Evolutionary conservation across 2,888 invertebrate genomes (phyloP).

Genomic region (Lithosia quadra): DNA sequence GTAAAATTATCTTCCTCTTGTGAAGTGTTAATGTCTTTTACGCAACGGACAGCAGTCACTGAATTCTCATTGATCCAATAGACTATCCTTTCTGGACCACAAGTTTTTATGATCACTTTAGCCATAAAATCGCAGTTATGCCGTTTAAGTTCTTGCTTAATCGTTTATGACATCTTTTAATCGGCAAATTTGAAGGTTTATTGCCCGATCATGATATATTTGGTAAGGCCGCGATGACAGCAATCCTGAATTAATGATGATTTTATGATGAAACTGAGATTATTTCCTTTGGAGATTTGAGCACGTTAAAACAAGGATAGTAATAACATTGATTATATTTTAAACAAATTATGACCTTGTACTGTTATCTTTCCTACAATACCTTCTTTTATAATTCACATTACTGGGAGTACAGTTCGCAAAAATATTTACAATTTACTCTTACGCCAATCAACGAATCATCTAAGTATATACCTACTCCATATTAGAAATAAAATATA

Average conservation of each 20-base stretch:
- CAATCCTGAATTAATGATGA: conserved; percentile 4
- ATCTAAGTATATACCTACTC: too few relatives aligned
- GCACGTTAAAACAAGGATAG: too few relatives aligned
- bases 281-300: too few relatives aligned
- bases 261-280: conserved; percentile 3
- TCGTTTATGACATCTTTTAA: conserved; percentile 24
- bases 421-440: too few relatives aligned
- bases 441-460: too few relatives aligned
- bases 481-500: too few relatives aligned
- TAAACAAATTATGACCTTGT: too few relatives aligned
- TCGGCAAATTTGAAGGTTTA: conserved; percentile 25
- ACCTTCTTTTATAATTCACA: too few relatives aligned
- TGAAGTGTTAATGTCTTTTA: neutral
- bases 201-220: conserved; percentile 11
- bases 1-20: neutral
- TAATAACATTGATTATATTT: too few relatives aligned
- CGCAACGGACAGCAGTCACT: neutral
- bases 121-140: conserved; percentile 16
- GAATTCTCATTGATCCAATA: neutral
- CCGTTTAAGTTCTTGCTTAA: conserved; percentile 17
- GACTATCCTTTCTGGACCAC: conserved; percentile 1
- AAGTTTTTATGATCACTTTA: conserved; percentile 21
- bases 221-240: conserved; percentile 10
- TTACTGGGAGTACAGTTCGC: too few relatives aligned
- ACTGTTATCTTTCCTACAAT: too few relatives aligned